Conservation (phyloP, 1,140 invertebrate species). For the Drosophila kepulauana region DNA sequence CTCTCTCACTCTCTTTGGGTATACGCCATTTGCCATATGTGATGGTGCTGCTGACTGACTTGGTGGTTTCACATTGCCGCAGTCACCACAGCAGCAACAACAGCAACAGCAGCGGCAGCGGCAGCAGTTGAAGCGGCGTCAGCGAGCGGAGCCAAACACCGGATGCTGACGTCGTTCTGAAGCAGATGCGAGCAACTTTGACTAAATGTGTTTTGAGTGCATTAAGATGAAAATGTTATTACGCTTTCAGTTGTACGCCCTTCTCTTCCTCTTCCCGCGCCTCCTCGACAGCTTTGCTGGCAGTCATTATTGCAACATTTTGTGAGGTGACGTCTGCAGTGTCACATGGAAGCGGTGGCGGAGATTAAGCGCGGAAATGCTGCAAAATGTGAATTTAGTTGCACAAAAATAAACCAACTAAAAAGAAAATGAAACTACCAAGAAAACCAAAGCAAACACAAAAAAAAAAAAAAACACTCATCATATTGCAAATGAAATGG, state of each 20-base stretch:
- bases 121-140: slow-evolving; percentile 18
- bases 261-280: slow-evolving; percentile 4
- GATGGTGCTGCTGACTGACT: slow-evolving; percentile 34
- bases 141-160: slow-evolving; percentile 2
- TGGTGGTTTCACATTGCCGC: slow-evolving; percentile 39
- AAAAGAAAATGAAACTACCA: slow-evolving; percentile 22
- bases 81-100: slow-evolving; percentile 33
- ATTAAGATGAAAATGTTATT: slow-evolving; percentile 79
- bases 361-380: slow-evolving; percentile 75
- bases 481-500: slow-evolving; percentile 9
- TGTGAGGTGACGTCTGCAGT: slow-evolving; percentile 52
- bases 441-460: not conserved
- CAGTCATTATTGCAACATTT: slow-evolving; percentile 76
- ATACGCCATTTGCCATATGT: slow-evolving; percentile 2
- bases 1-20: too few relatives aligned
- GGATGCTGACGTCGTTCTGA: slow-evolving; percentile 59
- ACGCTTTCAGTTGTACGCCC: slow-evolving; percentile 39
- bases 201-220: slow-evolving; percentile 76
- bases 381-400: slow-evolving; percentile 59
- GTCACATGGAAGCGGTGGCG: slow-evolving; percentile 58
- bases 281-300: not conserved
- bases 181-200: slow-evolving; percentile 69
- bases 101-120: slow-evolving; percentile 12
- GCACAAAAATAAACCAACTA: slow-evolving; percentile 21
- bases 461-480: not conserved